Percentiles rank a stretch among this genome's conserved stretches.
These are phyloP conservation scores for Hucho hucho DNA, from an alignment of 2,113 vertebrate genomes.

Conservation along the genomic window DNA sequence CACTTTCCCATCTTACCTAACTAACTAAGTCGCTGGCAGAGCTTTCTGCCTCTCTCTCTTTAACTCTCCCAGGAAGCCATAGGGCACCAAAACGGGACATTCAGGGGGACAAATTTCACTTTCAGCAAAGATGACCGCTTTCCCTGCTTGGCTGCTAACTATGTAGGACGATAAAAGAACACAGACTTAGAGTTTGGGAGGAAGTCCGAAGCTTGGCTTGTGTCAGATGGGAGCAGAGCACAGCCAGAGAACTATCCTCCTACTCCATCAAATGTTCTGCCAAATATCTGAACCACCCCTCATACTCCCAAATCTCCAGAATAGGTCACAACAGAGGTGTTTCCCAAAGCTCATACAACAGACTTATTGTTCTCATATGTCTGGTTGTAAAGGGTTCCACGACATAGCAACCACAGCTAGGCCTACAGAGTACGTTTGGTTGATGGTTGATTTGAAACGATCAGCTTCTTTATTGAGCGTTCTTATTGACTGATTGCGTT, in stretches of 20 bases:
- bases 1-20: constrained; percentile 1
- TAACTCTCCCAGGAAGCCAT: not conserved
- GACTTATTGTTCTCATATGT: constrained; percentile 23
- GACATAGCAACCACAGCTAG: too few species aligned
- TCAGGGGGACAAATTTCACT: not conserved
- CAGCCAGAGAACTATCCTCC: constrained; percentile 44
- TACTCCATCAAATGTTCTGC: constrained; percentile 44
- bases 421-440: too few species aligned
- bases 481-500: too few species aligned
- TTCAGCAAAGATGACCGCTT: not conserved
- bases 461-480: too few species aligned
- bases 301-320: constrained; percentile 31
- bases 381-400: not conserved
- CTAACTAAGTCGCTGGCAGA: not conserved
- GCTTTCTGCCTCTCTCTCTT: not conserved
- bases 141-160: not conserved
- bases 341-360: constrained; percentile 15
- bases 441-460: too few species aligned
- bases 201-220: constrained; percentile 17
- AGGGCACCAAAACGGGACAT: not conserved
- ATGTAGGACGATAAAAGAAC: not conserved
- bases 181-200: constrained; percentile 10
- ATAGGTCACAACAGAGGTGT: constrained; percentile 52
- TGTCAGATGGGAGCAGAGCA: constrained; percentile 18
- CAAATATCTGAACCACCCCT: constrained; percentile 44